Evolutionary conservation across 2,888 invertebrate species (phyloP).

Genomic region (Megamerina dolium): DNA sequence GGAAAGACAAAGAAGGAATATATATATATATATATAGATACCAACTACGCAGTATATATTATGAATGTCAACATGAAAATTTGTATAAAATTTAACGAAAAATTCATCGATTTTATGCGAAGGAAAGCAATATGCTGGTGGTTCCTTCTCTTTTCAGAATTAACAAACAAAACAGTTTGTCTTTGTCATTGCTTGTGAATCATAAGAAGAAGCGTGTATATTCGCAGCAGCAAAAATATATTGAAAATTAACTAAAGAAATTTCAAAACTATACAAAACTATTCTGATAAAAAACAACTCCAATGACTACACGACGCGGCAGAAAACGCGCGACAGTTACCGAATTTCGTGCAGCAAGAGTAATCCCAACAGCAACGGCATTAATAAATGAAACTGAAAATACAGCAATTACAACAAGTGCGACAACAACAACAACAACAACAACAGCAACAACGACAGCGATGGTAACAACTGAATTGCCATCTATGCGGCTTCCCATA

Average conservation of each 20-base stretch:
- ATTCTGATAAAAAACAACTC: not conserved
- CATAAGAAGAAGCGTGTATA: slow-evolving; percentile 20
- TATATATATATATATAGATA: too few species aligned
- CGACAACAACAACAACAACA: not conserved
- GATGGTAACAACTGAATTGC: not conserved
- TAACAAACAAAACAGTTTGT: slow-evolving; percentile 8
- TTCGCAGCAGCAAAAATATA: not conserved
- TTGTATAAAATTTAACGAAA: not conserved
- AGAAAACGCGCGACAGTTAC: slow-evolving; percentile 4
- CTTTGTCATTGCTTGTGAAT: slow-evolving; percentile 7
- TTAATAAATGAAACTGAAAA: too few species aligned
- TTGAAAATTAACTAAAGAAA: not conserved
- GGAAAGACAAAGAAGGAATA: too few species aligned
- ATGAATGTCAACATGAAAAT: not conserved
- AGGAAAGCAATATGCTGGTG: slow-evolving; percentile 3
- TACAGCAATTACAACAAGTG: too few species aligned
- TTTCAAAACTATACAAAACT: not conserved
- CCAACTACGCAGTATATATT: too few species aligned
- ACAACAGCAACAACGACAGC: not conserved
- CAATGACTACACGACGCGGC: not conserved
- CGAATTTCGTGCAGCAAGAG: too few species aligned
- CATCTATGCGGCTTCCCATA: not conserved
- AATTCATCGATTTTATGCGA: not conserved
- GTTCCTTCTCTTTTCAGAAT: slow-evolving; percentile 14
- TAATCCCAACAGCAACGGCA: too few species aligned